Percentiles rank a stretch among this genome's conserved stretches.
These are phyloP conservation scores for Pagetopsis macropterus DNA, from an alignment of 2,797 vertebrate genomes.

Conservation along the genomic window DNA sequence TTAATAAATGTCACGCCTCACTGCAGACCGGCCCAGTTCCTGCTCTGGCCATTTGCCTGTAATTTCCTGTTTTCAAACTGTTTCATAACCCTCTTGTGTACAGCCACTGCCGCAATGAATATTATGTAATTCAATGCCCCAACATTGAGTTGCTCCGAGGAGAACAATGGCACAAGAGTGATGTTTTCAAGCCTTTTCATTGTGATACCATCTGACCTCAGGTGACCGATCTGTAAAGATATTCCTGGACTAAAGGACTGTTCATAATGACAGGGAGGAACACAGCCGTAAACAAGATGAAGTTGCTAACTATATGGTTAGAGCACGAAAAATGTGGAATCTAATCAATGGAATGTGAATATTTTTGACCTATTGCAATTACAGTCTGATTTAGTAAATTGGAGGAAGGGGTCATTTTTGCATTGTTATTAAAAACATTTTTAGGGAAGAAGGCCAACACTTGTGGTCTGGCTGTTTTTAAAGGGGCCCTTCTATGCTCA, in stretches of 20 bases:
- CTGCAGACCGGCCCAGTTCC: slow-evolving; percentile 42
- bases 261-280: neutral
- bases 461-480: no score
- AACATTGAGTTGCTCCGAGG: slow-evolving; percentile 3
- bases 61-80: slow-evolving; percentile 79
- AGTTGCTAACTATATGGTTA: no score
- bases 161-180: slow-evolving; percentile 26
- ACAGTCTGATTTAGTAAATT: no score
- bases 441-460: no score
- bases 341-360: no score
- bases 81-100: slow-evolving; percentile 51
- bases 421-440: no score
- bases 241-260: neutral
- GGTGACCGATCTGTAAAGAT: slow-evolving; percentile 7
- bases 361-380: no score
- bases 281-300: neutral
- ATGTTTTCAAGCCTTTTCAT: neutral
- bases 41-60: slow-evolving; percentile 53
- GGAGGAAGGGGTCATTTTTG: no score
- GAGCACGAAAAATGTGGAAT: no score
- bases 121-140: slow-evolving; percentile 36
- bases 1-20: neutral
- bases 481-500: no score
- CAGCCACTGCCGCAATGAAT: slow-evolving; percentile 36
- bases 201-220: slow-evolving; percentile 15